Base-by-base conservation (phyloP, 2,113 vertebrate genomes). In the Dendropsophus ebraccatus region DNA sequence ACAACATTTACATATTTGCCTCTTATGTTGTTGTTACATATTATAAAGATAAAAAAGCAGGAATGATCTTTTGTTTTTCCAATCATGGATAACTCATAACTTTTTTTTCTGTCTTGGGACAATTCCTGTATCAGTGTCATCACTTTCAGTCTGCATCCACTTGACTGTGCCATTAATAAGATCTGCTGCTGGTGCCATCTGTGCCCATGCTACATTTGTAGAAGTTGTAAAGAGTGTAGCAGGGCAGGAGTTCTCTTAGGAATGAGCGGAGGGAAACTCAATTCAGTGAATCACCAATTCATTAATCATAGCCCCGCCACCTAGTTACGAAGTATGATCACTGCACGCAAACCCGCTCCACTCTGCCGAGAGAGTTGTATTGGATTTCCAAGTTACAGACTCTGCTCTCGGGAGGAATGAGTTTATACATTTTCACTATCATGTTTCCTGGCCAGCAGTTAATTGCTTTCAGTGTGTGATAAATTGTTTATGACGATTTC, bases 401-500 rank as follows among this genome's bases (percentile, higher is more conserved):
- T 77, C 12, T 2, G 56, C 4, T 81, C 56, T 35, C 78, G 28
- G 25, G 28, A 81, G 78, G 17, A 65, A 65, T 25, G 58, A 28
- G 77, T 60, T 45, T 28, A 4, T 47, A 81, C 78, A 65, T 81
- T 81, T 70, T 65, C 56, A 62, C 78, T 65, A 79, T 80, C 77
- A 41, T 79, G 77, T 62, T 62, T 81, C 78, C 35, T 81, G 78
- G 23, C 78, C 78, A 47, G 10, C 35, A 65, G 35, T 62, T 81
- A 81, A 81, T 81, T 81, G 56, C 78, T 65, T 81, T 81, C 77
- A 45, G 77, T n/a, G 30, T 45, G 54, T 60, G 54, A 80, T 80
- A 80, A 62, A 80, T 80, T 62, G 54, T 62, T n/a, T 62, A 60
- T 52, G 17, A 54, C 32, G 2, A 16, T 62, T 80, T 60, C 78